phyloP scores from a whole-genome alignment of 2,113 vertebrate species.

The Heterocephalus glaber region DNA sequence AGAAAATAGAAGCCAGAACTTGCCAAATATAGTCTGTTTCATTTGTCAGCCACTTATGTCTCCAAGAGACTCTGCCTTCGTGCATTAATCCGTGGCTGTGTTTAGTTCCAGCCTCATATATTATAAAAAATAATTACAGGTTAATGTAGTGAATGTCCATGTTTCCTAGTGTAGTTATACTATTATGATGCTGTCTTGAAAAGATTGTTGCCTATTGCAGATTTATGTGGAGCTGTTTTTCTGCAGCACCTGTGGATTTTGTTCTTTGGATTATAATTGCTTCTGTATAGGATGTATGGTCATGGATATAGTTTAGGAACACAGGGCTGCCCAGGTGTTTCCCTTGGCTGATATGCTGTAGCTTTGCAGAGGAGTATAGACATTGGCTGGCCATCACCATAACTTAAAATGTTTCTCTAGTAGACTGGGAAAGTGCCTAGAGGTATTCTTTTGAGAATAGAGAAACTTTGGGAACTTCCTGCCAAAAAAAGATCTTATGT shows the following conservation, averaged over 20 bases:
- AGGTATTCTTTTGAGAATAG: constrained; percentile 72
- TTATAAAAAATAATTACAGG: constrained; percentile 64
- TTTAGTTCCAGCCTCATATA: constrained; percentile 65
- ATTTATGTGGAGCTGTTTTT: constrained; percentile 70
- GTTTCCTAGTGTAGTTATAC: constrained; percentile 71
- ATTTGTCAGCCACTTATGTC: constrained; percentile 46
- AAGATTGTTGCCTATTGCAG: constrained; percentile 62
- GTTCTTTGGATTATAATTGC: constrained; percentile 66
- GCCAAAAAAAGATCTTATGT: constrained; percentile 21
- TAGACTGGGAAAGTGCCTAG: constrained; percentile 66
- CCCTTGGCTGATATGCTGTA: constrained; percentile 71
- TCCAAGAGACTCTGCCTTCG: background rate
- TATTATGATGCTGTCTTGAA: constrained; percentile 75
- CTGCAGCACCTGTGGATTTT: constrained; percentile 80
- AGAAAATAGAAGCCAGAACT: constrained; percentile 33
- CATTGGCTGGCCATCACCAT: constrained; percentile 73
- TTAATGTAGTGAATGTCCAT: constrained; percentile 20
- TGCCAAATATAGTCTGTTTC: constrained; percentile 55
- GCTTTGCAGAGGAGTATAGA: constrained; percentile 72
- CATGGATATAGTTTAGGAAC: constrained; percentile 61
- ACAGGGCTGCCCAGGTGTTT: constrained; percentile 81
- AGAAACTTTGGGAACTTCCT: constrained; percentile 72
- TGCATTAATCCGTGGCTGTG: constrained; percentile 65
- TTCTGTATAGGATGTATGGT: constrained; percentile 75
- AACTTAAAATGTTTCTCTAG: constrained; percentile 59